Conservation (phyloP, 2,797 vertebrate genomes). For the Cercopithecus diana region DNA sequence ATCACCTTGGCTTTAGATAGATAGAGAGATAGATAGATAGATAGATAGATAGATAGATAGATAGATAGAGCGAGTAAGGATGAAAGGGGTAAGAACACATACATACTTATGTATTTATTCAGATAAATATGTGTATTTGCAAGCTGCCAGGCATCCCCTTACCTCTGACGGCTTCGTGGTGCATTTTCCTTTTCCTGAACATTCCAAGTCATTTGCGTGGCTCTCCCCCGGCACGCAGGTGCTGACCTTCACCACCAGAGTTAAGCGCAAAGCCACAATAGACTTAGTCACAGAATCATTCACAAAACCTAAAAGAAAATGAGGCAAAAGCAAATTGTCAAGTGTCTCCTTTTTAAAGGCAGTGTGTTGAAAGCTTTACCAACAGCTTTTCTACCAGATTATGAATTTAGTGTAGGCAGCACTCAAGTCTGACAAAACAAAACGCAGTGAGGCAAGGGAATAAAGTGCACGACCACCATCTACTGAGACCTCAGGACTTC, state of each 20-base stretch:
- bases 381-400: background rate
- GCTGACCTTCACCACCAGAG: conserved; percentile 93
- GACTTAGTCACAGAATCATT: conserved; percentile 89
- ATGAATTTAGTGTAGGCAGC: background rate
- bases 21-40: background rate
- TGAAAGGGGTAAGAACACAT: background rate
- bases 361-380: background rate
- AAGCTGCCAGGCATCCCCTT: conserved; percentile 66
- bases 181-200: conserved; percentile 94
- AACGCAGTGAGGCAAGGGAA: background rate
- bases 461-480: fast-evolving
- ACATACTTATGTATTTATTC: background rate
- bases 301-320: conserved; percentile 86
- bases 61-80: background rate
- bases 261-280: conserved; percentile 93
- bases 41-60: background rate
- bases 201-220: conserved; percentile 88
- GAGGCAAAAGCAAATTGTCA: background rate
- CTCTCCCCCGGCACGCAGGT: conserved; percentile 90
- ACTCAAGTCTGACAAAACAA: background rate
- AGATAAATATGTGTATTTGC: background rate
- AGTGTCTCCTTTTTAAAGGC: background rate
- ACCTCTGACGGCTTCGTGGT: conserved; percentile 93
- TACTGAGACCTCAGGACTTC: background rate
- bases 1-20: background rate